Base-by-base conservation (phyloP, 2,797 vertebrate genomes). In the Sebastes steindachneri region DNA sequence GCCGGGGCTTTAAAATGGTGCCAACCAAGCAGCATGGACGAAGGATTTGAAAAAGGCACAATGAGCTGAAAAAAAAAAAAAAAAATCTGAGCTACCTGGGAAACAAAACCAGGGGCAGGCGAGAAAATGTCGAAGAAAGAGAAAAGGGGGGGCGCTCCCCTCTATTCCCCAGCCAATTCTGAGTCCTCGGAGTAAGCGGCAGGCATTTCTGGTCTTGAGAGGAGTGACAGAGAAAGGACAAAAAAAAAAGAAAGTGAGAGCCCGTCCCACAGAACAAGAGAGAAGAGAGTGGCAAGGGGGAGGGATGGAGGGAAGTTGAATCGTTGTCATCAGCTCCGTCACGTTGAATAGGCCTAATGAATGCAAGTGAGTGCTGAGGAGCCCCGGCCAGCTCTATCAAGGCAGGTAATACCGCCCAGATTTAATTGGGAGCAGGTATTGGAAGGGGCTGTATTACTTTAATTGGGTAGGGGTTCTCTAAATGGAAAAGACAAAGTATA, bases 401-500 rank as follows among this genome's bases (percentile, higher is more conserved):
- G 96, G 97, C 97, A 99, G 98, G 97, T 99, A 99, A 97, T 97
- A 95, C 97, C 96, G 96, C 97, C 97, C 97, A 91, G 95, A 96
- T 97, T 99, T 99, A 99, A 99, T 98, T 99, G 97, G 98, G 96
- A 97, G 94, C 95, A 96, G 95, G 95, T 96, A 96, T 93, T 95
- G 95, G 94, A 94, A 91, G 94, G 93, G 92, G 90, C 94, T 94
- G 95, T 95, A 95, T 99, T 98, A 97, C 97, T 99, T 99, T 99
- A 99, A 99, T 99, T 99, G 98, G 95, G 94, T 79, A 82, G 91
- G 96, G 96, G 94, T 92, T 96, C 97, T 97, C 96, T 97, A 98
- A 99, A 98, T 97, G 97, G 97, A 96, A 97, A 97, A 98, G 97
- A 99, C 97, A 97, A 98, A 98, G 97, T 98, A 99, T 98, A 99